Base-by-base conservation (phyloP, 2,888 invertebrate species). In the Philhelius pedissequus region DNA sequence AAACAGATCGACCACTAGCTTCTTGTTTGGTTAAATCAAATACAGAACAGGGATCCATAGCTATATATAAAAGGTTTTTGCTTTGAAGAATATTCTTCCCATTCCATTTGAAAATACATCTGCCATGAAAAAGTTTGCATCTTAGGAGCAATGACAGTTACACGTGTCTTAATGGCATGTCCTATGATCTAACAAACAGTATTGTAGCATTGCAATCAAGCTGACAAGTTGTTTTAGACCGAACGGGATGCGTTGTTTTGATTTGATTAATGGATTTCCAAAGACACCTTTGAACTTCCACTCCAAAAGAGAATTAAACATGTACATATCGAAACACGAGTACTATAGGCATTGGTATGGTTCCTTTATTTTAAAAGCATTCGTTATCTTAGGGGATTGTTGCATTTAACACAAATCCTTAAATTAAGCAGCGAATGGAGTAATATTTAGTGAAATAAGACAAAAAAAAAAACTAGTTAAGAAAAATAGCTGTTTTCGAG, bases 261-360 rank as follows among this genome's bases (percentile, higher is more conserved):
- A 75, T 75, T 75, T 56, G 56, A 75, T 75, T 75, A 68, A 68
- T 58, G n/a, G 48, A 6, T 11, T n/a, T 30, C 20, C 2, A 11
- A 13, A 38, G 58, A 15, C 4, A 20, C 4, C n/a, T 50, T 22
- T 60, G 27, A 45, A 20, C 18, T 22, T 69, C 11, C 0, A 18
- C 22, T 43, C 54, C 5, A 62, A 62, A 43, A 11, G 54, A 8
- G 3, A 30, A n/a, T n/a, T n/a, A n/a, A n/a, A n/a, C n/a, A n/a
- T n/a, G n/a, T n/a, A n/a, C n/a, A n/a, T n/a, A n/a, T n/a, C n/a
- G n/a, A n/a, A n/a, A n/a, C n/a, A n/a, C n/a, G n/a, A n/a, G n/a
- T n/a, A n/a, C n/a, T n/a, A n/a, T n/a, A n/a, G n/a, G n/a, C n/a
- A n/a, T n/a, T n/a, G n/a, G n/a, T n/a, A n/a, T n/a, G n/a, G n/a